Evolutionary conservation across 2,888 invertebrate genomes (phyloP).

Genomic region (Sesia bembeciformis): DNA sequence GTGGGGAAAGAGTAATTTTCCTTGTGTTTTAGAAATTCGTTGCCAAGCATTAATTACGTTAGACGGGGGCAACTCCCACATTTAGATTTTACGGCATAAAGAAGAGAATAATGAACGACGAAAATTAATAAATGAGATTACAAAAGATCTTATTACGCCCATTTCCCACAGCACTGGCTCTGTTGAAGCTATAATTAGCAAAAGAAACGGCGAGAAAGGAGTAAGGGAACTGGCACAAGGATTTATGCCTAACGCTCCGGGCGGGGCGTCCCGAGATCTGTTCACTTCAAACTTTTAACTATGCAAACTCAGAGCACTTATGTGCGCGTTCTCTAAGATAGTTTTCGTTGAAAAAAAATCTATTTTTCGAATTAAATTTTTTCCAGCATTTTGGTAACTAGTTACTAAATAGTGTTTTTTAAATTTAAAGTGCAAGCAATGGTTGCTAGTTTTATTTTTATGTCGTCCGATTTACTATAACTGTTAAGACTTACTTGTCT

Average conservation of each 20-base stretch:
- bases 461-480: too few species aligned
- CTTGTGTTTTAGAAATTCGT: neutral
- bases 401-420: too few species aligned
- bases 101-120: conserved; percentile 36
- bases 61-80: conserved; percentile 23
- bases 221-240: conserved; percentile 13
- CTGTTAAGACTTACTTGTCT: too few species aligned
- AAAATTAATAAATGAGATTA: conserved; percentile 51
- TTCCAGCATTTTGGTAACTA: too few species aligned
- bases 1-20: neutral
- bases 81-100: conserved; percentile 34
- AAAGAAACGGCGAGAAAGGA: conserved; percentile 34
- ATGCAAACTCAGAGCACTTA: neutral
- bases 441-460: too few species aligned
- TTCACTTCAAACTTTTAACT: neutral
- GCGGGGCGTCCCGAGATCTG: neutral
- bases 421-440: too few species aligned
- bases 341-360: too few species aligned
- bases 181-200: conserved; percentile 49
- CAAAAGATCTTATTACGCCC: conserved; percentile 60
- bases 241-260: conserved; percentile 18
- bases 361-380: too few species aligned
- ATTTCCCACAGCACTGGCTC: conserved; percentile 44
- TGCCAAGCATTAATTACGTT: neutral
- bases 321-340: too few species aligned